Conservation (phyloP, 64 coral and sea anemone genomes). For the Trachythela sp. region DNA sequence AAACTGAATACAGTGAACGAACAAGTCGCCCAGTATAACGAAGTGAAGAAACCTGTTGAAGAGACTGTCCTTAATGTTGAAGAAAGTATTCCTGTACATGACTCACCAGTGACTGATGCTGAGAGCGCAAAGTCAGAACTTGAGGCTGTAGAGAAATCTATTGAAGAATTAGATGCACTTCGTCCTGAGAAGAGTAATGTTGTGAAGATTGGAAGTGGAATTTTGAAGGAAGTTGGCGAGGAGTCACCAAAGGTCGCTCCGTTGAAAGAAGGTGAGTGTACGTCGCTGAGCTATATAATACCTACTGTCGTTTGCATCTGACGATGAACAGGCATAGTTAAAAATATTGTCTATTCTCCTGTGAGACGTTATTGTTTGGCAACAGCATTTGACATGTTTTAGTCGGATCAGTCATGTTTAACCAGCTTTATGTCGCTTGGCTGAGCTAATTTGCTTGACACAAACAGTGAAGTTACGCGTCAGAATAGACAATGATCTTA, state of each 20-base stretch:
- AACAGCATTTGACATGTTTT: too few species aligned
- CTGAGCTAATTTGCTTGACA: too few species aligned
- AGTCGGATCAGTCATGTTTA: too few species aligned
- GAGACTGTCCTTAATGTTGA: background rate
- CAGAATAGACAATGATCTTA: too few species aligned
- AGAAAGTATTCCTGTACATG: background rate
- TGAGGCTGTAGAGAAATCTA: background rate
- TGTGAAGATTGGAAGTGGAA: background rate
- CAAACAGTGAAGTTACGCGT: too few species aligned
- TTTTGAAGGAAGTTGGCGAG: background rate
- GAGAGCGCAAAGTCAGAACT: background rate
- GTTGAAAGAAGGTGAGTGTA: background rate
- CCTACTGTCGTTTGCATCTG: background rate
- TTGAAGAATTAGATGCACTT: background rate
- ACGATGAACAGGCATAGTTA: too few species aligned
- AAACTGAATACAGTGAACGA: background rate
- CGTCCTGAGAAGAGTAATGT: slow-evolving; percentile 10
- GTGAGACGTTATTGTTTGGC: too few species aligned
- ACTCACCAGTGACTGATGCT: background rate
- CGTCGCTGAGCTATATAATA: background rate
- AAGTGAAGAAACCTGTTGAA: background rate
- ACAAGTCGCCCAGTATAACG: background rate
- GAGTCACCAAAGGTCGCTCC: background rate
- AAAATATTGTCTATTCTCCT: too few species aligned
- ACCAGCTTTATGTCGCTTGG: too few species aligned